Conservation (phyloP, 2,888 invertebrate genomes). For the Habrosyne pyritoides region DNA sequence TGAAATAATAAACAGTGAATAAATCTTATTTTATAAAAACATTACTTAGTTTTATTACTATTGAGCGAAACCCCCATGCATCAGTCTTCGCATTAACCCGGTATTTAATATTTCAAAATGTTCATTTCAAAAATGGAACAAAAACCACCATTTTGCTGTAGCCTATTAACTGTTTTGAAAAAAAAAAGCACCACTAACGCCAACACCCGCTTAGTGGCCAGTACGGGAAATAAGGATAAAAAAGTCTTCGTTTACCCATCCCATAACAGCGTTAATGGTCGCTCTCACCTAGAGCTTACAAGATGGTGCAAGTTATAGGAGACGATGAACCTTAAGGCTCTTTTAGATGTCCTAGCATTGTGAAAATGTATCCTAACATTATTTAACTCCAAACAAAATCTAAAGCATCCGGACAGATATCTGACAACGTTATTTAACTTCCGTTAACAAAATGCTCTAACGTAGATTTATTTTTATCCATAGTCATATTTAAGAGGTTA, state of each 20-base stretch:
- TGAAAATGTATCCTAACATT: no score
- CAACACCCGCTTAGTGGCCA: constrained; percentile 49
- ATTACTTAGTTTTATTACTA: no score
- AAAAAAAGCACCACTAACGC: constrained; percentile 30
- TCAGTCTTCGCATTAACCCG: no score
- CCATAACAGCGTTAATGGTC: constrained; percentile 64
- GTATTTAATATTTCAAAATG: not conserved
- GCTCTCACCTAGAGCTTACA: constrained; percentile 44
- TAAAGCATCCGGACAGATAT: no score
- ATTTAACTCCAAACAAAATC: no score
- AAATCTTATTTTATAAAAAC: no score
- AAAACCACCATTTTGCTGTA: constrained; percentile 24
- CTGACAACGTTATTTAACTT: no score
- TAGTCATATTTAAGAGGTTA: no score
- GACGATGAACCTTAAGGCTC: not conserved
- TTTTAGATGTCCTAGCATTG: not conserved
- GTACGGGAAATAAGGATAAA: constrained; percentile 46
- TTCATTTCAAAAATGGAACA: not conserved
- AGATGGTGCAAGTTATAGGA: constrained; percentile 21
- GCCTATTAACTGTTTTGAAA: constrained; percentile 52
- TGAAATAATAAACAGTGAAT: no score
- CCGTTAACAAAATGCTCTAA: no score
- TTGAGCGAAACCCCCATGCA: no score
- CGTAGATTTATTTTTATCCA: no score
- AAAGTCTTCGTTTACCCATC: constrained; percentile 53